These are phyloP conservation scores for Calyptomena viridis DNA, from an alignment of 2,113 vertebrate genomes.

Conservation along the genomic window DNA sequence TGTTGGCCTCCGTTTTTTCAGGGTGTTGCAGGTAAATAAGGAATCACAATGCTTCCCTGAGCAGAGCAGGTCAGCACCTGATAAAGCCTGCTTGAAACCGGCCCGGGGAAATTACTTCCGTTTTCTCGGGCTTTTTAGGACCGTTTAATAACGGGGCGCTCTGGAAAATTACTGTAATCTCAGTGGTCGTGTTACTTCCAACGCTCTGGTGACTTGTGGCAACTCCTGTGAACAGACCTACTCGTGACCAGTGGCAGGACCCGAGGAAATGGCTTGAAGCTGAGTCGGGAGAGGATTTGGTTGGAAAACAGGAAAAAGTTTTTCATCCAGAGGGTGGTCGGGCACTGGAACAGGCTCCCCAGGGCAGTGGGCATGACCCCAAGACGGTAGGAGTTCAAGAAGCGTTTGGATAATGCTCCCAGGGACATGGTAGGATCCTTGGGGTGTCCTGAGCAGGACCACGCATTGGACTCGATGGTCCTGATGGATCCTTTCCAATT, in stretches of 20 bases:
- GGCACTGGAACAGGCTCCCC: not conserved
- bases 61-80: not conserved
- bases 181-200: accelerated
- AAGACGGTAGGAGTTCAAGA: not conserved
- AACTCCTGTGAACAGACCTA: not conserved
- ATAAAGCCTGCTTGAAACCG: not conserved
- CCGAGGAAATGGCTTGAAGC: not conserved
- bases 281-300: not conserved
- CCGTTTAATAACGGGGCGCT: not conserved
- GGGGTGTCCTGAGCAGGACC: not conserved
- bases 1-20: not conserved
- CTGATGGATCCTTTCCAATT: not conserved
- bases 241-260: not conserved
- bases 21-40: not conserved
- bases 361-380: not conserved
- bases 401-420: not conserved
- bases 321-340: not conserved
- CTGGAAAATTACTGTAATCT: not conserved
- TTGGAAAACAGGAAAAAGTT: not conserved
- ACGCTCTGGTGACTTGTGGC: too few relatives aligned
- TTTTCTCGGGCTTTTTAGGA: not conserved
- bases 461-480: not conserved
- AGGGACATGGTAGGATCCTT: not conserved
- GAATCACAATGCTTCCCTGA: not conserved
- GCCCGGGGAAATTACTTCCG: not conserved